Evolutionary conservation across 2,113 vertebrate species (phyloP), one percentile per base, ranked within the genome.

Genomic region (Xenopus borealis): DNA sequence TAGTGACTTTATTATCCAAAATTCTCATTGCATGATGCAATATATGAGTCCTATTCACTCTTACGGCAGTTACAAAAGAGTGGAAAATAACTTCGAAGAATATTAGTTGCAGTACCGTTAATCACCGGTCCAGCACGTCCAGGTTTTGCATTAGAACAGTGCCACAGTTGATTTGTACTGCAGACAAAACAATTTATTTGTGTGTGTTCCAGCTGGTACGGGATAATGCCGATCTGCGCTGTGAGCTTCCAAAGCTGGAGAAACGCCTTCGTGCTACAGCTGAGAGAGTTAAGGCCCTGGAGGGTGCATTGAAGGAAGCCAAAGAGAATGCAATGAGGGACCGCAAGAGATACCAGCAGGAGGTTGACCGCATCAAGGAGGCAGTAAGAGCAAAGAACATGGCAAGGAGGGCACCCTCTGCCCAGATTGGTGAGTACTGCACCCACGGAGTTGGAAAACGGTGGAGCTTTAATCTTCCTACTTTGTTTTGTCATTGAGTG

Each of bases 341-440:
- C 87, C 93, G 95, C 80, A 96, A 94, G 65, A 91, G 94, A 64
- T 98, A 98, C 89, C 95, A 96, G 91, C 93, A 95, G 86, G 96
- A 98, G 81, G 95, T 98, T 27, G 96, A 98, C 80, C 96, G 94
- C 82, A 98, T 98, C 81, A 98, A 98, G 79, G 96, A 98, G 84
- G 93, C 93, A 0, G 94, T 98, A 59, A 86, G 95, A n/a, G 92
- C 94, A 84, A 95, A 95, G 84, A 96, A 95, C 87, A 94, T 96
- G 91, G 92, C 93, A 68, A 86, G 93, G 83, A 89, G 94, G 81
- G 95, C 93, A 0, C 93, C 92, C 82, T 92, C 95, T 0, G 93
- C 96, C 55, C 95, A 97, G 78, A 98, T 98, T 0, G 94, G 95
- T 98, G 84, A 67, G 93, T 73, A 65, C 6, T 27, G 13, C 18